phyloP scores from a whole-genome alignment of 2,113 vertebrate species.

The Vulpes lagopus region DNA sequence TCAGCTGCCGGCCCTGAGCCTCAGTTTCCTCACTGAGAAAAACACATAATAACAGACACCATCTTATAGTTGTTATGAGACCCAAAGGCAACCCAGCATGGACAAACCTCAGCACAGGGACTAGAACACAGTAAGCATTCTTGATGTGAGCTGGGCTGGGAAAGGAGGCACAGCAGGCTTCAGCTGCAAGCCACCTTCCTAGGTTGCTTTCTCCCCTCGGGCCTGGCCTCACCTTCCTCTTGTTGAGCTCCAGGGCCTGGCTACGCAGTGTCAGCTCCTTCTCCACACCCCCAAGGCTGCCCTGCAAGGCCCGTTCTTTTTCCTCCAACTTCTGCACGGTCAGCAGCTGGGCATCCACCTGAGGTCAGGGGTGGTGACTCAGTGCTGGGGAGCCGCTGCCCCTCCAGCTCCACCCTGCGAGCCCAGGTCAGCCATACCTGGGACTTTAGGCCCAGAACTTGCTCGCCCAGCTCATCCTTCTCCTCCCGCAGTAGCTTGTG shows the following conservation, averaged over 20 bases:
- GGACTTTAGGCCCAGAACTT: constrained; percentile 95
- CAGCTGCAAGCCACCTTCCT: not conserved
- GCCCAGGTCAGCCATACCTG: constrained; percentile 86
- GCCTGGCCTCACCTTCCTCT: constrained; percentile 92
- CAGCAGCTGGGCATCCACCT: constrained; percentile 96
- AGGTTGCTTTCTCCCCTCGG: not conserved
- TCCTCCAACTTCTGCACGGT: constrained; percentile 96
- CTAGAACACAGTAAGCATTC: not conserved
- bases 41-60: not conserved
- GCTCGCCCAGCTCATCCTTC: constrained; percentile 95
- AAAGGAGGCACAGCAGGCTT: too few species aligned
- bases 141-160: not conserved
- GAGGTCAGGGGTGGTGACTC: not conserved
- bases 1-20: not conserved
- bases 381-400: not conserved
- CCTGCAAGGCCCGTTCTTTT: constrained; percentile 94
- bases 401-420: not conserved
- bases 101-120: not conserved
- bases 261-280: constrained; percentile 93
- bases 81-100: fast-evolving
- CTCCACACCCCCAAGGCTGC: constrained; percentile 91
- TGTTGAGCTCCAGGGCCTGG: constrained; percentile 95
- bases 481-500: constrained; percentile 96
- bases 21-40: not conserved
- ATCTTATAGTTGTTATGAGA: not conserved